These are phyloP conservation scores for Embidobia sp. DNA, from an alignment of 2,888 invertebrate genomes.

Conservation along the genomic window DNA sequence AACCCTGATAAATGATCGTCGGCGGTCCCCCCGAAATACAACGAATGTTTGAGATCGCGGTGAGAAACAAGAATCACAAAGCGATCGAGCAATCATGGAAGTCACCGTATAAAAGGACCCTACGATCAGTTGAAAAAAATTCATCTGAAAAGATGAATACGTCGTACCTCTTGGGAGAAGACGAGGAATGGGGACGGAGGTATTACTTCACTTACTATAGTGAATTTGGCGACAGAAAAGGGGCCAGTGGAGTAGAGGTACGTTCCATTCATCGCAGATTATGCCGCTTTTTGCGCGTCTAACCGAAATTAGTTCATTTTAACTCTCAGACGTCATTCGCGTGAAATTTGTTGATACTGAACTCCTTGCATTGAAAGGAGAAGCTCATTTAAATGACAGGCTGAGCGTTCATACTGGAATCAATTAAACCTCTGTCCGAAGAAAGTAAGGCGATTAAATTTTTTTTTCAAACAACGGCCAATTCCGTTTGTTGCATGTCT, in stretches of 20 bases:
- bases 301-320: conserved; percentile 5
- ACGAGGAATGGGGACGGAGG: conserved; percentile 83
- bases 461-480: too few relatives aligned
- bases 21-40: conserved; percentile 14
- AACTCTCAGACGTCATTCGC: neutral
- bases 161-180: conserved; percentile 83
- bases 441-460: too few relatives aligned
- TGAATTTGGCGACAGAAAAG: conserved; percentile 81
- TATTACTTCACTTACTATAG: conserved; percentile 84
- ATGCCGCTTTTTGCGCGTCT: conserved; percentile 5
- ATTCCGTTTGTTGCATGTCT: too few relatives aligned
- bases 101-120: conserved; percentile 39
- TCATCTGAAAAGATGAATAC: conserved; percentile 76
- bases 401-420: too few relatives aligned
- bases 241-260: conserved; percentile 79
- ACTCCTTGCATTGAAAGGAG: too few relatives aligned
- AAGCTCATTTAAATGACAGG: too few relatives aligned
- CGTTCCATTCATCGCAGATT: conserved; percentile 43
- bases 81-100: conserved; percentile 47
- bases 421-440: too few relatives aligned
- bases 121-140: conserved; percentile 32
- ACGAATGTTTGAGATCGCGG: conserved; percentile 46
- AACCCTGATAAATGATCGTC: conserved; percentile 44
- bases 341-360: too few relatives aligned
- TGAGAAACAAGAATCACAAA: conserved; percentile 49